Base-by-base conservation (phyloP, 1,140 invertebrate genomes). In the Anastatus disparis region DNA sequence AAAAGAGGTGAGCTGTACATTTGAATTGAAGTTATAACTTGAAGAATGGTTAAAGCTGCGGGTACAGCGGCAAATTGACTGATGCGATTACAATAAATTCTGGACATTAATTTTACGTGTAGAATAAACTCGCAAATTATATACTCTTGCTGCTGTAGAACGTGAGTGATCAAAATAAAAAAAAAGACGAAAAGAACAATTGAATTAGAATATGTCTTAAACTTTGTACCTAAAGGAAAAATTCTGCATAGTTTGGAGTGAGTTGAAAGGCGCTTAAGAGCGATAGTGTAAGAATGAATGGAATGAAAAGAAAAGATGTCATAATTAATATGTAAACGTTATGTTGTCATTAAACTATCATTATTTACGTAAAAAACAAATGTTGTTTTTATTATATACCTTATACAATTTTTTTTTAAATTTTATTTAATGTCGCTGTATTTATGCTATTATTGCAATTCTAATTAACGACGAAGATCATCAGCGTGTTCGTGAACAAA, bases 311-410 rank as follows among this genome's bases (percentile, higher is more conserved):
- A 55, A 17, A 46, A 61, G 46, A 55, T 58, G 42, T 70, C 59
- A 75, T 73, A 75, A 78, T 73, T 73, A 74, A 73, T 69, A 75
- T 80, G 72, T 81, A 75, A 58, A 77, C 66, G 64, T 79, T 79
- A 75, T 56, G 77, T 79, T 78, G 76, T 75, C 75, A 81, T 80
- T 81, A 80, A 79, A 81, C 61, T 79, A 63, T 71, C 58, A 79
- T 79, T 79, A 79, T 81, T 81, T 81, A 75, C 72, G 55, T 79
- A 77, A 74, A 65, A 26, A 64, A 55, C 4, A 20, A 38, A 22
- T 17, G 7, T 24, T 40, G 13, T 20, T 58, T 58, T 55, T 55
- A 17, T 55, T 31, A 29, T 20, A 38, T 22, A n/a, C 31, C n/a
- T 10, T 35, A 10, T 35, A 35, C 31, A 35, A 4, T 35, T 35